Percentiles rank a stretch among this genome's conserved stretches.
Evolutionary conservation across 2,113 vertebrate genomes (phyloP).

Genomic region (Campylomormyrus tamandua): DNA sequence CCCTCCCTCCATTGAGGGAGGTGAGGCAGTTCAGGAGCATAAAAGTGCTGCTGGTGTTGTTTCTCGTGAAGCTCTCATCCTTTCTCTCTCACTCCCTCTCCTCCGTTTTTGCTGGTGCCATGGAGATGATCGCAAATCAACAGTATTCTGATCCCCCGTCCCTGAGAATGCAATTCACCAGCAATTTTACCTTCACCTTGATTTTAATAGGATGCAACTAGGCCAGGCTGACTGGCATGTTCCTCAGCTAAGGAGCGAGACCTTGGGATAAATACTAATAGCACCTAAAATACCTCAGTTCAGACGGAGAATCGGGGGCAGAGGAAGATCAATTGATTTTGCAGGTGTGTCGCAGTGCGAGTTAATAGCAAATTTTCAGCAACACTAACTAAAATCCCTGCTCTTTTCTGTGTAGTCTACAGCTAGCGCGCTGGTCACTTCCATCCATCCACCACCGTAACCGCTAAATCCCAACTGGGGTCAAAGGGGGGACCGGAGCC

Average conservation of each 20-base stretch:
- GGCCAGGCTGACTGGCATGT: slow-evolving; percentile 28
- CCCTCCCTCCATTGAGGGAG: background rate
- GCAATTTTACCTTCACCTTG: slow-evolving; percentile 12
- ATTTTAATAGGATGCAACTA: slow-evolving; percentile 24
- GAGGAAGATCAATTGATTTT: slow-evolving; percentile 16
- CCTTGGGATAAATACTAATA: background rate
- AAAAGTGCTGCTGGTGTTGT: background rate
- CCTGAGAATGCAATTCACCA: slow-evolving; percentile 1
- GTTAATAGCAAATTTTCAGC: slow-evolving; percentile 4
- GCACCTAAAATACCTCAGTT: slow-evolving; percentile 15
- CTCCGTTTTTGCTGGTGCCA: background rate
- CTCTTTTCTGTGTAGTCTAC: background rate
- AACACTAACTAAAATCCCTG: background rate
- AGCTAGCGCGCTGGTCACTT: background rate
- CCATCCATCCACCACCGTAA: no score
- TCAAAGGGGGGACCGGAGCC: no score
- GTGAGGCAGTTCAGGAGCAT: background rate
- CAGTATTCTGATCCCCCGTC: background rate
- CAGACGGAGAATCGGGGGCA: slow-evolving; percentile 12
- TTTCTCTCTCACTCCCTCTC: background rate
- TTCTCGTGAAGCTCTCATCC: background rate
- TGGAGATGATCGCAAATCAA: background rate
- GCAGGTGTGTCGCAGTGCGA: background rate
- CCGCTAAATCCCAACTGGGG: no score
- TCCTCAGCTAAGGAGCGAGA: background rate